Evolutionary conservation across 2,888 invertebrate species (phyloP), one percentile per base, ranked within the genome.

Genomic region (Zygothrica quintamaculata): DNA sequence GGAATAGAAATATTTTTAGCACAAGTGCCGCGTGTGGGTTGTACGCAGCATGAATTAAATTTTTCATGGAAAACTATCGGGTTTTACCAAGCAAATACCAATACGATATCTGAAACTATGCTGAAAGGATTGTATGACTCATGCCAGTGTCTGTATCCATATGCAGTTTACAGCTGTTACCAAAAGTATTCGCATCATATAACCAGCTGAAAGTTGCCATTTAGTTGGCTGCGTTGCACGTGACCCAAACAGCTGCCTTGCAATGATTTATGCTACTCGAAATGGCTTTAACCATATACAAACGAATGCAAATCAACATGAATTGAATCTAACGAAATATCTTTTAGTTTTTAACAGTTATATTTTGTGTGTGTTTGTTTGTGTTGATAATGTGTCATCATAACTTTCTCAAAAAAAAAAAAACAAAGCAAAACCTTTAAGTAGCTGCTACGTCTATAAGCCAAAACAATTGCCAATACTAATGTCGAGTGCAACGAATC

Each of bases 1-100:
- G n/a, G n/a, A n/a, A n/a, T 69, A 57, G 65, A 59, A 55, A 64
- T 77, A 75, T 77, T 66, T 70, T 70, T 70, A 74, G 78, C 71
- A 75, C 75, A 75, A 75, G 75, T 75, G 78, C 58, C 56, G 56
- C 48, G 48, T 47, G 61, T 61, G 50, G 25, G 44, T 39, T 22
- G n/a, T n/a, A n/a, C 50, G 26, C 74, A 64, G 70, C 71, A 66
- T 52, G 76, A 66, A 66, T 55, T 57, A 33, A 18, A 12, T 62
- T 69, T 71, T 74, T 37, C 37, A 6, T 46, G 37, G 65, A 72
- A 74, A 65, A 31, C 25, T 13, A 22, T 25, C 13, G 29, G 25
- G 16, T 15, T 22, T 6, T n/a, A n/a, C n/a, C n/a, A n/a, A n/a
- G n/a, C n/a, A n/a, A n/a, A n/a, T n/a, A n/a, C n/a, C n/a, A n/a